Percentiles rank a stretch among this genome's conserved stretches.
phyloP scores from a whole-genome alignment of 64 coral and sea anemone species.

The Actinia tenebrosa region DNA sequence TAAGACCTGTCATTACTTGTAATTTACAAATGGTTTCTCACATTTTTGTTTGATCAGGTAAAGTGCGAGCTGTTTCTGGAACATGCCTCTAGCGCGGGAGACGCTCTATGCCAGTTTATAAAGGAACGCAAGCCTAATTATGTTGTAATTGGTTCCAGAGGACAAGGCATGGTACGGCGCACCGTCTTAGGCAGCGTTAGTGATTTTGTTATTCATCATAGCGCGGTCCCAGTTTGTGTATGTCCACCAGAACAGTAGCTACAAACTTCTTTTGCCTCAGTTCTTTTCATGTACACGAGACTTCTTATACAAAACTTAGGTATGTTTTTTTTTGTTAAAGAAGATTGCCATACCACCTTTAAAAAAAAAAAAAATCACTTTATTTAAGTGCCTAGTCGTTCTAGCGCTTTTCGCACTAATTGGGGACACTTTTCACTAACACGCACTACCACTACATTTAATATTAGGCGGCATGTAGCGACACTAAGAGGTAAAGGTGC shows the following conservation, averaged over 20 bases:
- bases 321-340: too few species aligned
- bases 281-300: too few species aligned
- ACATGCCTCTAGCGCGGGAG: background rate
- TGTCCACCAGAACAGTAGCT: background rate
- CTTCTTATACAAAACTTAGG: too few species aligned
- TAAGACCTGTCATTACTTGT: background rate
- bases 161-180: conserved; percentile 13
- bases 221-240: background rate
- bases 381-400: too few species aligned
- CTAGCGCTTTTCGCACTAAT: too few species aligned
- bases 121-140: conserved; percentile 12
- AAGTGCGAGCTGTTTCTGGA: conserved; percentile 3
- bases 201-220: conserved; percentile 10
- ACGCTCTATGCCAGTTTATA: background rate
- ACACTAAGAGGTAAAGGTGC: too few species aligned
- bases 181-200: conserved; percentile 7
- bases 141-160: background rate
- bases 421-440: too few species aligned
- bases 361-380: too few species aligned
- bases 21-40: background rate
- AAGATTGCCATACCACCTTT: too few species aligned
- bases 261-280: too few species aligned
- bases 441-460: too few species aligned
- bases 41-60: background rate
- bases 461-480: too few species aligned